Evolutionary conservation across 2,888 invertebrate genomes (phyloP), one percentile per base, ranked within the genome.

Genomic region (Sphaerophoria rueppellii): DNA sequence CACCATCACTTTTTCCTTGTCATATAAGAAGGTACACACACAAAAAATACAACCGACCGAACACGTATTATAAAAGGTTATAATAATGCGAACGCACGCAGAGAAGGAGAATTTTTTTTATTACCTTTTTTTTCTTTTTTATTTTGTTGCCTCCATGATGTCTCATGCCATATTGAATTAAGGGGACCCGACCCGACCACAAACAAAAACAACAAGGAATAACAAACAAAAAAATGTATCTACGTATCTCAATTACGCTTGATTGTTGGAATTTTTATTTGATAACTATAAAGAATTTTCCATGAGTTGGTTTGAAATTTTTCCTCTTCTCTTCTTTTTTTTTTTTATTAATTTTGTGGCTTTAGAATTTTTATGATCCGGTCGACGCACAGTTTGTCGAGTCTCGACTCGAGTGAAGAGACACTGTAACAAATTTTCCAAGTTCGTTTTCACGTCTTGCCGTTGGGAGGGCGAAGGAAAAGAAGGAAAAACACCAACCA

Each of bases 241-340:
- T 63, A 60, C 14, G 46, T 63, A 82, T 74, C 78, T 82, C 79
- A 83, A 83, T 79, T 83, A 75, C 74, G 40, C 12, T 79, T 50
- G 40, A 78, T 79, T 79, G 82, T 71, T 83, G 74, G 71, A 75
- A 55, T 77, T 82, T 78, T 65, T 16, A 50, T 65, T 50, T 78
- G 70, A 77, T 57, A 55, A 69, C 72, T 67, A 57, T n/a, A 46
- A 73, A 73, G 69, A 34, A 73, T 69, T 77, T 61, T 50, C 40
- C 5, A 46, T 37, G 61, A 37, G 48, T 48, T 48, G 14, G 24
- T 63, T 24, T 16, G 35, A 24, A 24, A 24, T 24, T 24, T 24
- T 24, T 24, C 24, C 24, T 24, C 24, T 24, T 43, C 11, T 2
- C 11, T 43, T 43, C 11, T 43, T 4, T 14, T 46, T 57, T 37